phyloP scores from a whole-genome alignment of 1,140 invertebrate species.

The Ctenoplectra terminalis region DNA sequence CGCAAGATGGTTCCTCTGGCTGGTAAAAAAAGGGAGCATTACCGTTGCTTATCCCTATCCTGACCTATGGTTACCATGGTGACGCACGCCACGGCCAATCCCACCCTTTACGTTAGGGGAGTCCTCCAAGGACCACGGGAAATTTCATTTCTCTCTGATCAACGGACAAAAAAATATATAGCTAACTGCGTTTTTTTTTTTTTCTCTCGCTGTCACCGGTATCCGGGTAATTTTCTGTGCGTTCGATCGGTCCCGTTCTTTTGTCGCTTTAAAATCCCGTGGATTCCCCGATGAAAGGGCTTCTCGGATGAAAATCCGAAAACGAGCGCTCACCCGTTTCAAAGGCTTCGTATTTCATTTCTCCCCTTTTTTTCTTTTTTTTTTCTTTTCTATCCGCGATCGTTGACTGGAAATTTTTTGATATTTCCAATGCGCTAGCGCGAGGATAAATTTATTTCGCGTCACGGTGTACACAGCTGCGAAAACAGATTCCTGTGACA shows the following conservation, averaged over 20 bases:
- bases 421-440: neutral
- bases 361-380: no score
- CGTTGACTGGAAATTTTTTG: neutral
- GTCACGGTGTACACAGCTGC: neutral
- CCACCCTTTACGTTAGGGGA: conserved; percentile 68
- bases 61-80: conserved; percentile 70
- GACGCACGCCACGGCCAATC: conserved; percentile 61
- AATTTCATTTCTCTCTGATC: conserved; percentile 64
- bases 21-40: conserved; percentile 67
- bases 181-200: conserved; percentile 33
- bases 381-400: neutral
- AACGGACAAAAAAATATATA: conserved; percentile 49
- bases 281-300: conserved; percentile 4
- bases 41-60: conserved; percentile 71
- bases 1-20: conserved; percentile 74
- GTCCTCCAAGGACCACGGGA: conserved; percentile 57
- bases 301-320: neutral
- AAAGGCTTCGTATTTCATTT: conserved; percentile 7
- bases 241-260: conserved; percentile 5
- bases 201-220: no score
- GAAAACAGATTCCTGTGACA: neutral
- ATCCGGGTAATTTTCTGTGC: conserved; percentile 37
- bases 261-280: conserved; percentile 24
- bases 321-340: neutral
- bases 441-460: neutral